Conservation (phyloP, 2,113 vertebrate genomes). For the Thryonomys swinderianus region DNA sequence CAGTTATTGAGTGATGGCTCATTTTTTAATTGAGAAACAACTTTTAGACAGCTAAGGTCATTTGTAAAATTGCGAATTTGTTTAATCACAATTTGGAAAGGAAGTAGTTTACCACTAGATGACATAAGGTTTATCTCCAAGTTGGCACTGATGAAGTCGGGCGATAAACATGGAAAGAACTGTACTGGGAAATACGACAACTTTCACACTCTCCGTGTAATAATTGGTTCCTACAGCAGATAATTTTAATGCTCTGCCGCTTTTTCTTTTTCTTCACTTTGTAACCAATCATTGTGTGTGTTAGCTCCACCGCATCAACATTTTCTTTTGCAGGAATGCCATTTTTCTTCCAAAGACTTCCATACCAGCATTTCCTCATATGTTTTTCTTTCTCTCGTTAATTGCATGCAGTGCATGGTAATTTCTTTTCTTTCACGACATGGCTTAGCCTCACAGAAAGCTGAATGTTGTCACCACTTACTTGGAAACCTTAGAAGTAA, state of each 20-base stretch:
- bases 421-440: conserved; percentile 86
- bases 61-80: conserved; percentile 80
- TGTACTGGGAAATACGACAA: conserved; percentile 87
- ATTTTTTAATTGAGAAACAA: conserved; percentile 57
- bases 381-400: conserved; percentile 61
- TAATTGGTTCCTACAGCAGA: conserved; percentile 86
- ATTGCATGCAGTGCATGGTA: conserved; percentile 90
- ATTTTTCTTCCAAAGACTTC: conserved; percentile 84
- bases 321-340: conserved; percentile 91
- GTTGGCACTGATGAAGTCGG: conserved; percentile 83
- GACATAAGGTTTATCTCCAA: conserved; percentile 71
- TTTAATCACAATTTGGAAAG: conserved; percentile 77
- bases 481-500: conserved; percentile 84
- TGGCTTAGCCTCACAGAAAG: conserved; percentile 91
- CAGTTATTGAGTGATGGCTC: conserved; percentile 68
- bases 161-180: conserved; percentile 80
- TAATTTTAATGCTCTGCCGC: conserved; percentile 83
- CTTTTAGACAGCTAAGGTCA: conserved; percentile 82
- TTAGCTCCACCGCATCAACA: conserved; percentile 84
- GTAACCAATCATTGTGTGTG: conserved; percentile 86
- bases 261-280: conserved; percentile 84
- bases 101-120: conserved; percentile 59
- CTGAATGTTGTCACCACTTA: conserved; percentile 90
- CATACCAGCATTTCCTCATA: conserved; percentile 85
- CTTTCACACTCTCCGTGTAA: conserved; percentile 93